These are phyloP conservation scores for Mechanitis mazaeus DNA, from an alignment of 2,888 invertebrate genomes.

Conservation along the genomic window DNA sequence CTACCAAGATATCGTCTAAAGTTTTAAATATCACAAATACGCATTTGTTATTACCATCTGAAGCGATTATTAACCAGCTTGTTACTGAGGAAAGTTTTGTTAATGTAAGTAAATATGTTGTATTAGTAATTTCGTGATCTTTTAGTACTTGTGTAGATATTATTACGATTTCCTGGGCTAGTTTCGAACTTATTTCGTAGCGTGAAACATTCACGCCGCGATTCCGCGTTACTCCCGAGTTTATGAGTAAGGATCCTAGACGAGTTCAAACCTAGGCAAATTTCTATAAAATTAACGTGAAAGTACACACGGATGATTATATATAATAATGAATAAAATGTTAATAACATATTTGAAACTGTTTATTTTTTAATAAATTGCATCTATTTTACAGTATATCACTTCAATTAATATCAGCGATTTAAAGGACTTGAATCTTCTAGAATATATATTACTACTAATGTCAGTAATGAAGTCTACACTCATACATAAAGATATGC, in stretches of 20 bases:
- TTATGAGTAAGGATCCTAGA: no score
- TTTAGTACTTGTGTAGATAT: no score
- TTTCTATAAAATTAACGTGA: no score
- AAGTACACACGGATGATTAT: no score
- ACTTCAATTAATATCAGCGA: slow-evolving; percentile 33
- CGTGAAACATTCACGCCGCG: no score
- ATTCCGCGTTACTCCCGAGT: no score
- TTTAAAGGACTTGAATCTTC: slow-evolving; percentile 37
- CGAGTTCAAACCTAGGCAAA: no score
- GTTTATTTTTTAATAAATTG: slow-evolving; percentile 3
- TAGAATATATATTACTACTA: slow-evolving; percentile 44
- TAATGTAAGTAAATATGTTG: slow-evolving; percentile 41
- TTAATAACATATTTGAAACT: neutral
- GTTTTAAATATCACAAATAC: slow-evolving; percentile 38
- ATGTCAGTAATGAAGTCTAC: slow-evolving; percentile 38
- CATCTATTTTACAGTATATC: slow-evolving; percentile 42
- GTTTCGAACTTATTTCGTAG: no score
- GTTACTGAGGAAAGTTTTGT: slow-evolving; percentile 44
- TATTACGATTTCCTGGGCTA: no score
- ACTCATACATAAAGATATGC: slow-evolving; percentile 31
- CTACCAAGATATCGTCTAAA: slow-evolving; percentile 36
- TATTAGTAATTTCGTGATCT: neutral
- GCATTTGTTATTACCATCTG: slow-evolving; percentile 40
- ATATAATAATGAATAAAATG: no score
- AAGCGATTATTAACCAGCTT: slow-evolving; percentile 45